A percentile compares a stretch with the other conserved stretches of the same genome.
phyloP scores from a whole-genome alignment of 2,797 vertebrate genomes.

The Ateles fusciceps region DNA sequence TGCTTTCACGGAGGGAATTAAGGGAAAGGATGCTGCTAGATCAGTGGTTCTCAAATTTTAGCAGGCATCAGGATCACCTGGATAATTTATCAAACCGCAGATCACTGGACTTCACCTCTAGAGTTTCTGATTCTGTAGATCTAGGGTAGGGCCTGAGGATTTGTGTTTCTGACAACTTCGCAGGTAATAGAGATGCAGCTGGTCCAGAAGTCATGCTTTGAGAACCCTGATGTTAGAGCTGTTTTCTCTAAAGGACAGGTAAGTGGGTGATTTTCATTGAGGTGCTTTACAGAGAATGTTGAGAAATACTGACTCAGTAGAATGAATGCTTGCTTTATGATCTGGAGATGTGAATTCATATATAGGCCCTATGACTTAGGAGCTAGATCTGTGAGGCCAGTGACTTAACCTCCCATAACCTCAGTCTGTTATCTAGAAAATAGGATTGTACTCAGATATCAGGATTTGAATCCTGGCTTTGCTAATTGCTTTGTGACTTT shows the following conservation, averaged over 20 bases:
- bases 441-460: not conserved
- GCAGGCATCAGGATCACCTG: not conserved
- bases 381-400: not conserved
- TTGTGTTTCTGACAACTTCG: not conserved
- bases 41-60: not conserved
- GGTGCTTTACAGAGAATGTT: not conserved
- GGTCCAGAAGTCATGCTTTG: not conserved
- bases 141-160: not conserved
- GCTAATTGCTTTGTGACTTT: not conserved
- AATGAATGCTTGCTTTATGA: not conserved
- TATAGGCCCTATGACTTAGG: not conserved
- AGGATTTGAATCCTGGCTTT: not conserved
- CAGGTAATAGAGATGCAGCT: not conserved
- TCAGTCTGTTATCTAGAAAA: not conserved
- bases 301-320: not conserved
- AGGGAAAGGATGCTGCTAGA: not conserved
- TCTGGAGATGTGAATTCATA: not conserved
- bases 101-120: not conserved
- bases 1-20: rapidly evolving
- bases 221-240: not conserved
- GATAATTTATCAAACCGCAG: not conserved
- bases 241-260: not conserved
- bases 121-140: not conserved
- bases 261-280: not conserved
- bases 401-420: not conserved